These are phyloP conservation scores for Sebastes itinus DNA, from an alignment of 2,797 vertebrate genomes.

Conservation along the genomic window DNA sequence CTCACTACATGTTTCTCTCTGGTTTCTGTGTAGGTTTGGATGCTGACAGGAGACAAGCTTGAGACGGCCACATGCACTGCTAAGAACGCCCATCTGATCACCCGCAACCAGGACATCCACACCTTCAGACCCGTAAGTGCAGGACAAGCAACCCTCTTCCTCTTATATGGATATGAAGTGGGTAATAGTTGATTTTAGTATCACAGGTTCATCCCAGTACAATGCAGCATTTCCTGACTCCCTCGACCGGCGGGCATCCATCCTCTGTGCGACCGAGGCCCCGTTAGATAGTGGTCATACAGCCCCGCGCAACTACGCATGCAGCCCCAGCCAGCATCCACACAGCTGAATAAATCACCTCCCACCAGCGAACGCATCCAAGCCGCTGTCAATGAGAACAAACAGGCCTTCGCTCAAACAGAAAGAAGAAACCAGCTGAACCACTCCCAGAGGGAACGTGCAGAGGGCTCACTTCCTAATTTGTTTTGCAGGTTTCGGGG, in stretches of 20 bases:
- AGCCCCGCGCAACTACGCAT: slow-evolving; percentile 30
- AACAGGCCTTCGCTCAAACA: slow-evolving; percentile 53
- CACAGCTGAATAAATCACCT: slow-evolving; percentile 74
- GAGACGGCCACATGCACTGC: slow-evolving; percentile 98
- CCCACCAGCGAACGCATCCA: slow-evolving; percentile 60
- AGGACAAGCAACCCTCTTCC: background rate
- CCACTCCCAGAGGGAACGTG: slow-evolving; percentile 69
- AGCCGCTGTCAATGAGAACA: slow-evolving; percentile 69
- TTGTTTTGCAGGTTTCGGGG: slow-evolving; percentile 71
- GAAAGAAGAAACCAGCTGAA: slow-evolving; percentile 63
- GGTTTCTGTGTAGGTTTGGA: slow-evolving; percentile 89
- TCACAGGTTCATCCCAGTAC: slow-evolving; percentile 32
- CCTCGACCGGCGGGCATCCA: slow-evolving; percentile 20
- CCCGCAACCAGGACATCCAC: slow-evolving; percentile 96
- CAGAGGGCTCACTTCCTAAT: slow-evolving; percentile 75
- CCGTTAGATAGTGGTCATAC: slow-evolving; percentile 35
- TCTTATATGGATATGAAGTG: slow-evolving; percentile 1
- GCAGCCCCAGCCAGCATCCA: slow-evolving; percentile 37
- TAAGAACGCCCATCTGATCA: slow-evolving; percentile 97
- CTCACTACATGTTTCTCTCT: background rate
- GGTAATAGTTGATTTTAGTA: slow-evolving; percentile 18
- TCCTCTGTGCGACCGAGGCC: slow-evolving; percentile 20
- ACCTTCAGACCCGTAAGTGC: slow-evolving; percentile 91
- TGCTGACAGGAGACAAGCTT: slow-evolving; percentile 97
- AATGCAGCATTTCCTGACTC: slow-evolving; percentile 34